Base-by-base conservation (phyloP, 2,797 vertebrate genomes). In the Falco berigora region DNA sequence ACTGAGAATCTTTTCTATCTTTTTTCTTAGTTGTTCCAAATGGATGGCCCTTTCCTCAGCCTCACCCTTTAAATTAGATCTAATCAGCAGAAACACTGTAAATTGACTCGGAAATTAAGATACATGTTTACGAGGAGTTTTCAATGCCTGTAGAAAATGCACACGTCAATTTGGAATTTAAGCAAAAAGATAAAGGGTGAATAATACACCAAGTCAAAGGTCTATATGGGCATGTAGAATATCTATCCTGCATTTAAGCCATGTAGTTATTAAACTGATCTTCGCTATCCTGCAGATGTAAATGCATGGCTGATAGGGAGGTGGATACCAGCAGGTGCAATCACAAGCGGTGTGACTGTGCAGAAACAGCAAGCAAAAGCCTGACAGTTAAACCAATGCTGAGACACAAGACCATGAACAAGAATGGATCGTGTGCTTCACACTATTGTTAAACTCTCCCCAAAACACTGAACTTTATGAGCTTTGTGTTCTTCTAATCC, bases 381-480 rank as follows among this genome's bases (percentile, higher is more conserved):
- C 68, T 75, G 67, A 66, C 40, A 92, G 86, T 71, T 49, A 83
- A 82, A 80, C 68, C 92, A 84, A 74, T 88, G 75, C 40, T 71
- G 82, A 74, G 62, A 88, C 83, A 86, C 53, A 69, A 96, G 67
- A 78, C 87, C 67, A 82, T 62, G 75, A 82, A 83, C 88, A 95
- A 78, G 94, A 93, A 93, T 91, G 90, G 92, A 92, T 81, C 50
- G 38, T 87, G 59, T 79, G 62, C 89, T 36, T 91, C 86, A 86
- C 61, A 90, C 7, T 49, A 47, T 38, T 77, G 66, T 71, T 92
- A 92, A 95, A 88, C 36, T 87, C 72, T 52, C 63, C 87, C 94
- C 79, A 95, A 95, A 72, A 49, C 87, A 95, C 94, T 90, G 71
- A 95, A 81, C 61, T 94, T 96, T 68, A 85, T 81, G 78, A 97